A percentile compares a stretch with the other conserved stretches of the same genome.
Conservation (phyloP, 2,888 invertebrate genomes). For the Sphaerophoria rueppellii region DNA sequence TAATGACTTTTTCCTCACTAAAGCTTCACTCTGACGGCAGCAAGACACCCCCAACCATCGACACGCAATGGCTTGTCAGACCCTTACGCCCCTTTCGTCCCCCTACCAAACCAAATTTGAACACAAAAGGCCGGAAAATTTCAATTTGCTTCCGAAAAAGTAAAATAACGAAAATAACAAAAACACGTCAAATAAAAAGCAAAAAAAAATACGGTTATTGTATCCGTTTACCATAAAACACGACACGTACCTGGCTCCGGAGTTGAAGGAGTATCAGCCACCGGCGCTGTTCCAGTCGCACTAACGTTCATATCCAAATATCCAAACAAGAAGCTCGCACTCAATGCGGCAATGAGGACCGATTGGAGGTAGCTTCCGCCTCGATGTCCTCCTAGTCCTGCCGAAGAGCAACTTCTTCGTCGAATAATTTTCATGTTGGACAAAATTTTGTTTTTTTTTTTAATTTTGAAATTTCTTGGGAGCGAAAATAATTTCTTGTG, state of each 20-base stretch:
- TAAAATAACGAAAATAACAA: neutral
- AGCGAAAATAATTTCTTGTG: neutral
- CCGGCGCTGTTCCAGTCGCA: slow-evolving; percentile 42
- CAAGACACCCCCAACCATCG: slow-evolving; percentile 11
- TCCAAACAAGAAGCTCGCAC: slow-evolving; percentile 64
- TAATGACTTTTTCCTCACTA: slow-evolving; percentile 71
- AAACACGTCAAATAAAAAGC: neutral
- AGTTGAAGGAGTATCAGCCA: slow-evolving; percentile 70
- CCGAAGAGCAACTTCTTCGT: slow-evolving; percentile 34
- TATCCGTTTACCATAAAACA: slow-evolving; percentile 61
- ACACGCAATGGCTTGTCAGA: neutral
- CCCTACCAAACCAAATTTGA: neutral
- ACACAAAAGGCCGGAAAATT: slow-evolving; percentile 67
- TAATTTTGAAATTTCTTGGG: neutral
- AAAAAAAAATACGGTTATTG: slow-evolving; percentile 35
- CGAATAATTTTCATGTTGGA: slow-evolving; percentile 36
- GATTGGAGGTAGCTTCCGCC: slow-evolving; percentile 43
- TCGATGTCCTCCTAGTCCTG: slow-evolving; percentile 7
- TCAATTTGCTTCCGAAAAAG: slow-evolving; percentile 56
- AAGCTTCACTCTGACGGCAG: slow-evolving; percentile 14
- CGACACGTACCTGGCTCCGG: slow-evolving; percentile 75
- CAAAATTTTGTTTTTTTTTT: neutral
- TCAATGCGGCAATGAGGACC: slow-evolving; percentile 55
- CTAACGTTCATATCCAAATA: slow-evolving; percentile 70
- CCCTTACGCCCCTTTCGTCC: neutral